Percentiles rank a stretch among this genome's conserved stretches.
These are phyloP conservation scores for Malaclemys terrapin DNA, from an alignment of 2,113 vertebrate genomes.

Conservation along the genomic window DNA sequence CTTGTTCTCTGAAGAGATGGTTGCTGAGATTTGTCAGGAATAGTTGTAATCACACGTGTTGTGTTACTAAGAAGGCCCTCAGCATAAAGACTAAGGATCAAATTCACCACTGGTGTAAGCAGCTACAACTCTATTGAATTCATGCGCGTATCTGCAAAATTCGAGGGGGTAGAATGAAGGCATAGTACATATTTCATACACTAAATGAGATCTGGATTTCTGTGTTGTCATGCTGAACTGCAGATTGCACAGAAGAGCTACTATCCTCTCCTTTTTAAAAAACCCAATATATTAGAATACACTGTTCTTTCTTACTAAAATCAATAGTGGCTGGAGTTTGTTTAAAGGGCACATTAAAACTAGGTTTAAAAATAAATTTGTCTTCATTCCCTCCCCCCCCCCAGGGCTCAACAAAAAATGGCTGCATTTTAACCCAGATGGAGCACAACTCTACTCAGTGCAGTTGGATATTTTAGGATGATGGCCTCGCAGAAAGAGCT, in stretches of 20 bases:
- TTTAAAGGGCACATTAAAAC: background rate
- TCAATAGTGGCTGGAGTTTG: background rate
- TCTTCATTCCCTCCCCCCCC: too few species aligned
- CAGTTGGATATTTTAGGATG: background rate
- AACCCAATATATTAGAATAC: background rate
- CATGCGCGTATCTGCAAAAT: background rate
- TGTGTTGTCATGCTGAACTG: background rate
- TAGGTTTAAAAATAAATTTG: too few species aligned
- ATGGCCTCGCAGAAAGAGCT: background rate
- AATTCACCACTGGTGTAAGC: background rate
- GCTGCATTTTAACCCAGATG: too few species aligned
- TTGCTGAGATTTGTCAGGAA: conserved; percentile 27
- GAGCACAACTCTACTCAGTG: too few species aligned
- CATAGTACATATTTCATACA: background rate
- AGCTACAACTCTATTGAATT: background rate
- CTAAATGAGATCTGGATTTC: background rate
- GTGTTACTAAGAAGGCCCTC: background rate
- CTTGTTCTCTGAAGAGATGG: background rate
- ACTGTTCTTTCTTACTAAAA: background rate
- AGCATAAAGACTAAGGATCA: background rate
- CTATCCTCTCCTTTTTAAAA: background rate
- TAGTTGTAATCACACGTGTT: conserved; percentile 6
- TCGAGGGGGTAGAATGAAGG: background rate
- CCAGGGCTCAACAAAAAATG: background rate
- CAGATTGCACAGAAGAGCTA: background rate